Base-by-base conservation (phyloP, 2,113 vertebrate species). In the Corydoras sp. region DNA sequence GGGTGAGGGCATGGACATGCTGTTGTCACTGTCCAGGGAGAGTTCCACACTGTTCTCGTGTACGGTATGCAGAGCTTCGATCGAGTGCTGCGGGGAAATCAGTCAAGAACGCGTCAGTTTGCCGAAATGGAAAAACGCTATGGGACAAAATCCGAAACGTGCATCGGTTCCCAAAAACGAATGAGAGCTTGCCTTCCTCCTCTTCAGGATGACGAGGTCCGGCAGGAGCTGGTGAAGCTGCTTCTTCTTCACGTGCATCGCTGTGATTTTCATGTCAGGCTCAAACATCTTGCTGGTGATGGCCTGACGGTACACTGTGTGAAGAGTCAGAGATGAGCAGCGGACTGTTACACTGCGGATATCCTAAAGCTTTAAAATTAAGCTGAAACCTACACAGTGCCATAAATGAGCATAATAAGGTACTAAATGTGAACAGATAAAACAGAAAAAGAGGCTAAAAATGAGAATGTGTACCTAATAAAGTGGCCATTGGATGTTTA, bases 1-100 rank as follows among this genome's bases (percentile, higher is more conserved):
- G 59, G 93, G 93, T 1, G 93, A 94, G 87, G 93, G 92, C 86
- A 95, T 92, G 80, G 92, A 93, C 85, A 93, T 92, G 90, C 93
- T 94, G 89, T 94, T 94, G 79, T 95, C 93, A 81, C 93, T 94
- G 87, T 95, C 93, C 86, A 94, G 82, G 49, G 91, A 93, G 75
- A 94, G 86, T 76, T 95, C 93, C 74, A 95, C 84, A 80, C 90
- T 92, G 87, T 87, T 92, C 73, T 95, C 93, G 73, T 91, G 92
- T 80, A 93, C 82, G 66, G 88, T 67, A 71, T 83, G 89, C 73
- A 92, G 87, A 11, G 91, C 89, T 82, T 95, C 92, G 13, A 88
- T 85, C 0, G 92, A 95, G 87, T 94, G 92, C 93, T 95, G 80
- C 13, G 65, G 31, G 11, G 68, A 53, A 5, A 63, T n/a, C n/a